These are phyloP conservation scores for Gorsachius goisagi DNA, from an alignment of 2,113 vertebrate genomes.

Conservation along the genomic window DNA sequence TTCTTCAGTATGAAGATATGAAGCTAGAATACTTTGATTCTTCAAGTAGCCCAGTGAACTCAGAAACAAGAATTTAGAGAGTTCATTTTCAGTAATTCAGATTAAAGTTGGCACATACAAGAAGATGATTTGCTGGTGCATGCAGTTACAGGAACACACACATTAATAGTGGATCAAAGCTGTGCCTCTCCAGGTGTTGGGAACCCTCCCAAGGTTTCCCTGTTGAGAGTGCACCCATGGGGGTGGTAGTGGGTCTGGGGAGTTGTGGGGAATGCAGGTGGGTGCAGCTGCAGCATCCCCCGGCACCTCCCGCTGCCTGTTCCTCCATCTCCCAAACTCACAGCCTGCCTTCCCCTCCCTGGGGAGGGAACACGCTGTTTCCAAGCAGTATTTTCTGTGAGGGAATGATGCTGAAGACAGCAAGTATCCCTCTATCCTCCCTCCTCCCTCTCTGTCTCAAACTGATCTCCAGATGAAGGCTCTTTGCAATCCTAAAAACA, in stretches of 20 bases:
- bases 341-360: neutral
- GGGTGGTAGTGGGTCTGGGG: neutral
- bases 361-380: neutral
- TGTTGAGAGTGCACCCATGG: accelerated
- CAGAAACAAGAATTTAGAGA: neutral
- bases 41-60: neutral
- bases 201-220: neutral
- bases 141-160: neutral
- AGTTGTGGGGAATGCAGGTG: neutral
- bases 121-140: neutral
- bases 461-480: neutral
- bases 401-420: neutral
- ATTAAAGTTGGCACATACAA: neutral
- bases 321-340: neutral
- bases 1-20: neutral
- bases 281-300: neutral
- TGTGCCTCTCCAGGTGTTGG: neutral
- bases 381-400: neutral
- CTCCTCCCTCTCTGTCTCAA: neutral
- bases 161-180: neutral
- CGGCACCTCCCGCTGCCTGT: neutral
- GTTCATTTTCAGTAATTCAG: neutral
- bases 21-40: neutral
- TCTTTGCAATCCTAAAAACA: neutral
- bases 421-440: accelerated